These are phyloP conservation scores for Fragum whitleyi DNA, from an alignment of 2,888 invertebrate species.

Conservation along the genomic window DNA sequence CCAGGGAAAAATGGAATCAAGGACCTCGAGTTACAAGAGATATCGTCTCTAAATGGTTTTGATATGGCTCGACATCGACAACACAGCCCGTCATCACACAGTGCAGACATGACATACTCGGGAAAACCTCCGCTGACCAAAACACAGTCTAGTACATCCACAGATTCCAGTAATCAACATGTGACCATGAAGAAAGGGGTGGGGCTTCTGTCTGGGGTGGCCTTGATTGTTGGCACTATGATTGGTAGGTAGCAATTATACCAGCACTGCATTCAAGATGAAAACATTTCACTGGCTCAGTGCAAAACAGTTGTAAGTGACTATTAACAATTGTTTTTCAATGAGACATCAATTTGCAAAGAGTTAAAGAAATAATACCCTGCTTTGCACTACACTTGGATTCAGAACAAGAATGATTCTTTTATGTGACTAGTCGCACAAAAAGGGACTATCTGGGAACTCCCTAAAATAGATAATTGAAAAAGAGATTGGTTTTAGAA, in stretches of 20 bases:
- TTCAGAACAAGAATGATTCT: no score
- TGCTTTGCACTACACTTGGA: no score
- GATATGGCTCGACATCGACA: constrained; percentile 33
- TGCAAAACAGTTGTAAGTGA: not conserved
- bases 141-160: constrained; percentile 30
- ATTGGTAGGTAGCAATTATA: constrained; percentile 88
- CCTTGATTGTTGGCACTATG: constrained; percentile 94
- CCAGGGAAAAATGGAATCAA: constrained; percentile 52
- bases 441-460: no score
- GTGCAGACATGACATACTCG: not conserved
- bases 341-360: no score
- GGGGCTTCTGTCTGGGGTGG: constrained; percentile 93
- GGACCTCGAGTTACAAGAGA: constrained; percentile 49
- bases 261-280: not conserved
- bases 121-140: constrained; percentile 32
- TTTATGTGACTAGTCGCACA: no score
- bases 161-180: constrained; percentile 41
- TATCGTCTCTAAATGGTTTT: constrained; percentile 32
- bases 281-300: not conserved
- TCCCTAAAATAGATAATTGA: no score
- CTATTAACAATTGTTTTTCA: no score
- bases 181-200: constrained; percentile 87
- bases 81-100: not conserved
- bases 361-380: no score
- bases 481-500: no score